Percentiles rank a stretch among this genome's conserved stretches.
Conservation (phyloP, 1,140 invertebrate genomes). For the Macrobrachium rosenbergii region DNA sequence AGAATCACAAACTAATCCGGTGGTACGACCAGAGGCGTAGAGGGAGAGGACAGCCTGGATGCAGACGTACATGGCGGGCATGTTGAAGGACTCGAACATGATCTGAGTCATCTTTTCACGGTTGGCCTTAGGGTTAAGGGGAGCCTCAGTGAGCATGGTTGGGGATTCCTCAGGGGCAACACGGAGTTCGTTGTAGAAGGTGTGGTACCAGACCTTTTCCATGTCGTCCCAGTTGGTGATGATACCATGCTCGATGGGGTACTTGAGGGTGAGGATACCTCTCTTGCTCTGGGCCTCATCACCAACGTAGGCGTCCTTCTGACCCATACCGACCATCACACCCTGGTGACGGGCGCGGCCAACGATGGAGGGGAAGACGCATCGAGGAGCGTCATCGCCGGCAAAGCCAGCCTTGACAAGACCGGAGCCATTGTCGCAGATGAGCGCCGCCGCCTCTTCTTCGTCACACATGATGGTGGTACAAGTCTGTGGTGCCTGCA, state of each 20-base stretch:
- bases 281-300: constrained; percentile 94
- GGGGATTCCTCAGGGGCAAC: constrained; percentile 95
- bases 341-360: constrained; percentile 77
- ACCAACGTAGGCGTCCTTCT: constrained; percentile 91
- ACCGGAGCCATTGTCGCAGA: constrained; percentile 76
- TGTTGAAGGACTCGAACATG: constrained; percentile 95
- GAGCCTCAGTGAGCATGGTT: constrained; percentile 89
- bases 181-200: constrained; percentile 95
- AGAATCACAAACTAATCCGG: constrained; percentile 68
- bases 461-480: too few relatives aligned
- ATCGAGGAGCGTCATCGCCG: constrained; percentile 91
- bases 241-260: constrained; percentile 95
- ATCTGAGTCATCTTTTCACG: constrained; percentile 91
- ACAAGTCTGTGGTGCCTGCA: too few relatives aligned
- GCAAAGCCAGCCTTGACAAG: constrained; percentile 80
- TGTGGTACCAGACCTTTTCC: constrained; percentile 97
- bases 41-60: constrained; percentile 92
- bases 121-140: constrained; percentile 91
- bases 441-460: too few relatives aligned
- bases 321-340: constrained; percentile 96
- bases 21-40: constrained; percentile 94
- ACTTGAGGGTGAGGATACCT: constrained; percentile 92
- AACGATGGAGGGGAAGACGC: constrained; percentile 88
- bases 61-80: constrained; percentile 92
- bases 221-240: constrained; percentile 98